Conservation (phyloP, 2,888 invertebrate species). For the Cinara cedri region DNA sequence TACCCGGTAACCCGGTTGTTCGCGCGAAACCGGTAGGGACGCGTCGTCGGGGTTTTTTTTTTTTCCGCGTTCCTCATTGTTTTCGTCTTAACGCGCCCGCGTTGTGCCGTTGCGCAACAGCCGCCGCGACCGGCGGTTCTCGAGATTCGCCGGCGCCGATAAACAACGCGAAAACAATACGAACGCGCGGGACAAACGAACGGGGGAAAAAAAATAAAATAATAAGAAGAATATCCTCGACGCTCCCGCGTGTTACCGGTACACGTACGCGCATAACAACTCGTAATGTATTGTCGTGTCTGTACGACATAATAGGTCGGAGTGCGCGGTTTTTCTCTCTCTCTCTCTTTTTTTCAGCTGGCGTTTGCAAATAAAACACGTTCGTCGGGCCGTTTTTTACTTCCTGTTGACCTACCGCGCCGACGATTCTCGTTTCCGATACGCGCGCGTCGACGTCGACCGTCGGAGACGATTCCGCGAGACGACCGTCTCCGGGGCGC, state of each 20-base stretch:
- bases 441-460: conserved; percentile 8
- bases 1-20: neutral
- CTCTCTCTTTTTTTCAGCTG: too few species aligned
- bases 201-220: neutral
- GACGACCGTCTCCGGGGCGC: neutral
- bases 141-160: neutral
- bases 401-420: conserved; percentile 43
- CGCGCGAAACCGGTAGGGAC: neutral
- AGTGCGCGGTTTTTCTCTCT: too few species aligned
- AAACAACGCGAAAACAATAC: conserved; percentile 13
- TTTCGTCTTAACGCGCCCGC: neutral
- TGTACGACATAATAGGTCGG: too few species aligned
- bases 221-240: neutral
- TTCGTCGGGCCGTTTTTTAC: neutral
- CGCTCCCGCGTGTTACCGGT: neutral
- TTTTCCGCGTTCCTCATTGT: too few species aligned
- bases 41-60: too few species aligned
- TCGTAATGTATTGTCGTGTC: neutral
- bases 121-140: neutral
- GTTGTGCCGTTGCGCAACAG: neutral
- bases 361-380: too few species aligned
- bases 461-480: neutral
- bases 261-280: neutral
- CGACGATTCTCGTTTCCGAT: conserved; percentile 31
- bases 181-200: too few species aligned